Conservation (phyloP, 2,888 invertebrate species). For the Stegana nigrithorax region DNA sequence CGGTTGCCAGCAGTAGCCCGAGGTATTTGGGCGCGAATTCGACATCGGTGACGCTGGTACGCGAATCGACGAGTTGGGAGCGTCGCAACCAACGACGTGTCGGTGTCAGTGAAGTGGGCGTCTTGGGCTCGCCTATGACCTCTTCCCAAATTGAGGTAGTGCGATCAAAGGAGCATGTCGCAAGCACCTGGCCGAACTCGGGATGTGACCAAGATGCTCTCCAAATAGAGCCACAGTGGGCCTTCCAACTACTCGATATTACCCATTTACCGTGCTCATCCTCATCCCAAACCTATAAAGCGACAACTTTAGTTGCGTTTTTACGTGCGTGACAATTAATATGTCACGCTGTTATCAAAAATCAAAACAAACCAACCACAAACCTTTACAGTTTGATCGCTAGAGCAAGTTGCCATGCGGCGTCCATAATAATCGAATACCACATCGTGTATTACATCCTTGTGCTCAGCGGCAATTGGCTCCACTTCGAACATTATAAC, state of each 20-base stretch:
- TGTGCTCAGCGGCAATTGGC: slow-evolving; percentile 92
- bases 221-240: slow-evolving; percentile 98
- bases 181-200: slow-evolving; percentile 98
- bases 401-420: slow-evolving; percentile 98
- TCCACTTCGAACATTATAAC: slow-evolving; percentile 90
- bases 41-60: slow-evolving; percentile 97
- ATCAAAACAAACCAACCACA: too few relatives aligned
- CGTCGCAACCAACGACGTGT: slow-evolving; percentile 88
- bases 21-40: slow-evolving; percentile 97
- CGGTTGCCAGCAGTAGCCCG: slow-evolving; percentile 91
- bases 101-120: slow-evolving; percentile 73
- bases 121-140: slow-evolving; percentile 80
- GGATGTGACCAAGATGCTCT: slow-evolving; percentile 99
- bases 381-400: slow-evolving; percentile 97
- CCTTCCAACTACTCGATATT: slow-evolving; percentile 94
- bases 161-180: slow-evolving; percentile 97
- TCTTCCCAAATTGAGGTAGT: slow-evolving; percentile 99
- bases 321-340: too few relatives aligned
- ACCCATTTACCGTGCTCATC: slow-evolving; percentile 90
- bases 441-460: slow-evolving; percentile 98
- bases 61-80: slow-evolving; percentile 93
- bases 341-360: too few relatives aligned
- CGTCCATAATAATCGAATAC: slow-evolving; percentile 98
- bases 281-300: slow-evolving; percentile 92
- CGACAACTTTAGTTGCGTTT: too few relatives aligned